Evolutionary conservation across 2,888 invertebrate genomes (phyloP).

Genomic region (Dione juno): DNA sequence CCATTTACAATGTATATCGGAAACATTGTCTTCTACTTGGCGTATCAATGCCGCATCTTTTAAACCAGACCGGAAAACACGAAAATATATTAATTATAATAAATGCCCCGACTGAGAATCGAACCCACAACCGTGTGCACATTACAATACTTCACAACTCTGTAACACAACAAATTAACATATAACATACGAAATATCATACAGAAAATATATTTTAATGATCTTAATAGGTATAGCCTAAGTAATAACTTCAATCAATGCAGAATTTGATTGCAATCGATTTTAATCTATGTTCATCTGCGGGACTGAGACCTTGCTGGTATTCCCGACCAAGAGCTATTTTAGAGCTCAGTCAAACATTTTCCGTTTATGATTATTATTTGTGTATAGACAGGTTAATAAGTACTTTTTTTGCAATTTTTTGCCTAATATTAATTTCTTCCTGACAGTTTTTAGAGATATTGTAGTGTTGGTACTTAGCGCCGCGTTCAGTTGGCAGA

Average conservation of each 20-base stretch:
- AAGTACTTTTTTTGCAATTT: background rate
- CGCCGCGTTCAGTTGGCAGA: no score
- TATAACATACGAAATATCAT: background rate
- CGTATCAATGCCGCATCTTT: no score
- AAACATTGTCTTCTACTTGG: no score
- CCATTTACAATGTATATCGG: no score
- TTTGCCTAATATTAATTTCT: no score
- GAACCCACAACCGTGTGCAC: background rate
- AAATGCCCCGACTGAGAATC: background rate
- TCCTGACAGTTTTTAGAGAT: no score
- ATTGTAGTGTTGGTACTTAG: no score
- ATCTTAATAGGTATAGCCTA: background rate
- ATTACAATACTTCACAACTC: background rate
- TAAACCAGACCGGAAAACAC: no score
- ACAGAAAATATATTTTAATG: background rate
- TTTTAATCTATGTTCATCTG: slow-evolving; percentile 7
- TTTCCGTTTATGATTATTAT: background rate
- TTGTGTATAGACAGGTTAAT: background rate
- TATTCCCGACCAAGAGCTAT: background rate
- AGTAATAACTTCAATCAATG: background rate
- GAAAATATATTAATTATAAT: no score
- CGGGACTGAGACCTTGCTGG: slow-evolving; percentile 8
- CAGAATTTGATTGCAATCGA: slow-evolving; percentile 14
- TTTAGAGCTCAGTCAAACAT: background rate
- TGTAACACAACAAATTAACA: no score